Conservation (phyloP, 2,888 invertebrate species). For the Patella depressa region DNA sequence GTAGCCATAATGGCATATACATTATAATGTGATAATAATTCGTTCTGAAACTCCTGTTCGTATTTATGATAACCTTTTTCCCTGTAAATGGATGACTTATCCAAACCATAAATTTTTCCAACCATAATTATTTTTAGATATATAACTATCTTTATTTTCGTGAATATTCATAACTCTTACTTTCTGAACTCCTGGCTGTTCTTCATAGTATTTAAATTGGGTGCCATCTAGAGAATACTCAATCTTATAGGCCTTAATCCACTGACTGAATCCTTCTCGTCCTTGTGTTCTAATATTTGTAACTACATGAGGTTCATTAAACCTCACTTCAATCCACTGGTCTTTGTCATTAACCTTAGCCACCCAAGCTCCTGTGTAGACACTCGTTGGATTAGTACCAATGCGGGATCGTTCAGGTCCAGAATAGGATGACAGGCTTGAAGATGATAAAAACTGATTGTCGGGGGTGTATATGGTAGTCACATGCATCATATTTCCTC, state of each 20-base stretch:
- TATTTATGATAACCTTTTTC: too few relatives aligned
- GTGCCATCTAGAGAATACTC: conserved; percentile 81
- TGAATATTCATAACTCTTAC: background rate
- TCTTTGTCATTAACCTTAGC: conserved; percentile 19
- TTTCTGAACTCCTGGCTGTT: conserved; percentile 18
- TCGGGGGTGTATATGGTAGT: conserved; percentile 14
- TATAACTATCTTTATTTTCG: too few relatives aligned
- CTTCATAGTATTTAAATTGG: conserved; percentile 74
- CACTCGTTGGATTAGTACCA: conserved; percentile 21
- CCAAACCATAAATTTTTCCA: too few relatives aligned
- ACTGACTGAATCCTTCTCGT: conserved; percentile 79
- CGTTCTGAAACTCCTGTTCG: too few relatives aligned
- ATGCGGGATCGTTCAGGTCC: conserved; percentile 32
- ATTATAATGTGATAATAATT: too few relatives aligned
- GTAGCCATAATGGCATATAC: too few relatives aligned
- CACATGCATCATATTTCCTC: conserved; percentile 22
- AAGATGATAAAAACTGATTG: conserved; percentile 34
- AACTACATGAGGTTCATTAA: conserved; percentile 65
- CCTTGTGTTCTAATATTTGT: conserved; percentile 86
- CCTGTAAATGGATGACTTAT: too few relatives aligned
- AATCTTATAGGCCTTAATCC: conserved; percentile 83
- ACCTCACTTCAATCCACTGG: conserved; percentile 25
- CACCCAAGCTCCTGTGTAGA: conserved; percentile 24
- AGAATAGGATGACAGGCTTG: conserved; percentile 33
- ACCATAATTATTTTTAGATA: too few relatives aligned